A percentile compares a stretch with the other conserved stretches of the same genome.
Conservation (phyloP, 2,888 invertebrate genomes). For the Matsumyia berberina region DNA sequence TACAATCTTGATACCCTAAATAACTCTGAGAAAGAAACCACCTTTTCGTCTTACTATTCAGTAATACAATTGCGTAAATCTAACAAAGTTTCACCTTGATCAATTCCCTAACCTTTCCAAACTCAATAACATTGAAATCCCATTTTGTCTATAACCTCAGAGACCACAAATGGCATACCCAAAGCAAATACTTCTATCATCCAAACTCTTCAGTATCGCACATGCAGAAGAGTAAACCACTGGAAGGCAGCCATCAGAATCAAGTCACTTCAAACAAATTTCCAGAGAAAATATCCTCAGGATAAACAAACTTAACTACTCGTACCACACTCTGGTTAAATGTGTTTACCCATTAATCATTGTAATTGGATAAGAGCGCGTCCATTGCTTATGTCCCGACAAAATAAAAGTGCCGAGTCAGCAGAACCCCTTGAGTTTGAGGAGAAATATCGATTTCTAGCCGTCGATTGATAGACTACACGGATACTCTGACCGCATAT, state of each 20-base stretch:
- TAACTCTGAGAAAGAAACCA: too few relatives aligned
- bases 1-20: too few relatives aligned
- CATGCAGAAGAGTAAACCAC: constrained; percentile 15
- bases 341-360: constrained; percentile 71
- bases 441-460: constrained; percentile 53
- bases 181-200: constrained; percentile 25
- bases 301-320: constrained; percentile 36
- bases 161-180: background rate
- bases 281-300: constrained; percentile 22
- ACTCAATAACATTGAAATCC: constrained; percentile 4
- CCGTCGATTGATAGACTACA: constrained; percentile 36
- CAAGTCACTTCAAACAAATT: constrained; percentile 52
- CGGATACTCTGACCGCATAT: constrained; percentile 19
- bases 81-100: background rate
- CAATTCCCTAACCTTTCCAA: background rate
- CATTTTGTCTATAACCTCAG: background rate
- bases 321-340: constrained; percentile 36
- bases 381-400: constrained; percentile 40
- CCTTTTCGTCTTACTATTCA: too few relatives aligned
- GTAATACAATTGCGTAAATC: too few relatives aligned
- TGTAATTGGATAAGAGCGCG: constrained; percentile 54
- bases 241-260: constrained; percentile 46
- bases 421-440: constrained; percentile 24
- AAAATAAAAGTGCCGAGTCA: constrained; percentile 5
- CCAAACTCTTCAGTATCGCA: constrained; percentile 15